A percentile compares a stretch with the other conserved stretches of the same genome.
phyloP scores from a whole-genome alignment of 2,797 vertebrate species.

The Lycodopsis pacificus region DNA sequence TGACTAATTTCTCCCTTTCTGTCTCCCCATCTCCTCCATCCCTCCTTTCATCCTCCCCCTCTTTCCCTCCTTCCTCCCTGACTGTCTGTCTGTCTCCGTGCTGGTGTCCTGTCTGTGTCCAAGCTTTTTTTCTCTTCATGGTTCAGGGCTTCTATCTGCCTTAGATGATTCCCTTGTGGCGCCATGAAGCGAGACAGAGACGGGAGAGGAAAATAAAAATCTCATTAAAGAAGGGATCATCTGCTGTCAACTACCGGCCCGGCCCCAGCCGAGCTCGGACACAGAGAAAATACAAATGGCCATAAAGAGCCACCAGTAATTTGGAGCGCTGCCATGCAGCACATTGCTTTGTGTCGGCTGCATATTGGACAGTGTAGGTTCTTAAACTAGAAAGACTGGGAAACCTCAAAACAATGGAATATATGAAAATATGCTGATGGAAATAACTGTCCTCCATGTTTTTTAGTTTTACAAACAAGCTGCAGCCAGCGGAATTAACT shows the following conservation, averaged over 20 bases:
- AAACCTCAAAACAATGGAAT: slow-evolving; percentile 28
- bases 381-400: slow-evolving; percentile 9
- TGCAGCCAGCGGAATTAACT: not conserved
- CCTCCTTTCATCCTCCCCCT: slow-evolving; percentile 22
- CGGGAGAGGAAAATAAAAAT: slow-evolving; percentile 49
- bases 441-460: slow-evolving; percentile 13
- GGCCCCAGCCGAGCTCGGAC: slow-evolving; percentile 57
- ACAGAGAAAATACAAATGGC: slow-evolving; percentile 64
- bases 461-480: slow-evolving; percentile 13
- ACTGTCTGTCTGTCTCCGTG: slow-evolving; percentile 33
- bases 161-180: slow-evolving; percentile 75
- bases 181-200: slow-evolving; percentile 61
- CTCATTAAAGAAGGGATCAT: slow-evolving; percentile 79
- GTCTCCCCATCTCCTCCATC: not conserved
- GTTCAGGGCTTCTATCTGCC: slow-evolving; percentile 73
- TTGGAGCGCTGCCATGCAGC: slow-evolving; percentile 50
- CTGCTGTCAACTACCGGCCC: slow-evolving; percentile 62
- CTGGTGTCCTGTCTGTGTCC: slow-evolving; percentile 63
- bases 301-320: slow-evolving; percentile 49
- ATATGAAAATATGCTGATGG: slow-evolving; percentile 34
- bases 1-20: slow-evolving; percentile 33
- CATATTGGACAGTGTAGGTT: slow-evolving; percentile 19
- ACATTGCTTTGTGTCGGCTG: slow-evolving; percentile 46
- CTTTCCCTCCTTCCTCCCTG: not conserved
- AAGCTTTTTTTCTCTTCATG: slow-evolving; percentile 67